Base-by-base conservation (phyloP, 2,888 invertebrate genomes). In the Cremastobaeus sp. region DNA sequence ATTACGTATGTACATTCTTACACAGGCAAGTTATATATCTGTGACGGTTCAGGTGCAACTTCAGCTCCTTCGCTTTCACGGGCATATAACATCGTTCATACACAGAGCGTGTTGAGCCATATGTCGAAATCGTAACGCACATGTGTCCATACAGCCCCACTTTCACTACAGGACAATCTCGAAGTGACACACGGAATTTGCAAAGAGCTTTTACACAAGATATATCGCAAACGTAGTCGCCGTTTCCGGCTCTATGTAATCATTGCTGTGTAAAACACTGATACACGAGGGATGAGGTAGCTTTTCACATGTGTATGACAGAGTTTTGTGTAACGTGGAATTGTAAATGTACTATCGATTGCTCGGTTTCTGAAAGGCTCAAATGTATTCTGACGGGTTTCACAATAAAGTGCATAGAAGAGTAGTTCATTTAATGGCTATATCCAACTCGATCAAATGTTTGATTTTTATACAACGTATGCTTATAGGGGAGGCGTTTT, bases 111-210 rank as follows among this genome's bases (percentile, higher is more conserved):
- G 60, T 62, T 54, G 55, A 43, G 50, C 70, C 72, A 73, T 73
- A 73, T 73, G 72, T 62, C 66, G 72, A 55, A 62, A 66, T 73
- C 47, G 35, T 66, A 66, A 73, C 50, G 62, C 72, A 73, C 72
- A 73, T 73, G 72, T 73, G 72, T 73, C 72, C 72, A 54, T 55
- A 25, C 62, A 55, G 45, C 50, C 34, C 66, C 62, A 62, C 62
- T 47, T 62, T 50, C 50, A 39, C 65, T 59, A 45, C 30, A n/a
- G 30, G 21, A 68, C 60, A 73, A 73, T 73, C 73, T 73, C 73
- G 60, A 60, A 55, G 55, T 55, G 72, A 50, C 66, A 39, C 66
- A 14, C 28, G 55, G 55, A 73, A 66, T 73, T 60, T 60, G 43
- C 50, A 47, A 66, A 73, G 48, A 73, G 69, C 70, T 70, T 70